Conservation (phyloP, 2,797 vertebrate genomes). For the Poliocrania exsul region DNA sequence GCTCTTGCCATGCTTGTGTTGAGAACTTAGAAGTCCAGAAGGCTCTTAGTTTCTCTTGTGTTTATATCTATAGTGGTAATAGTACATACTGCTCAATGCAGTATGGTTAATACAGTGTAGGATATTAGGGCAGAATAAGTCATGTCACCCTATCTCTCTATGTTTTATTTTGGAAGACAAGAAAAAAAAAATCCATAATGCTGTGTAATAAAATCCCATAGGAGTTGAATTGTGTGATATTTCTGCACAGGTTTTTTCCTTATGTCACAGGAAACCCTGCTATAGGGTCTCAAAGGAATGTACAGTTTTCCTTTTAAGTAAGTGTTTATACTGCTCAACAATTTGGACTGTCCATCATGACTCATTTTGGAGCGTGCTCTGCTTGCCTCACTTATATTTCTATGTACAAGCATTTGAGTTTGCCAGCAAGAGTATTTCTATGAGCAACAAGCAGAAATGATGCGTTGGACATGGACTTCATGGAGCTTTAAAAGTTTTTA, state of each 20-base stretch:
- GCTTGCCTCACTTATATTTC: slow-evolving; percentile 1
- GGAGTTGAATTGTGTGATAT: neutral
- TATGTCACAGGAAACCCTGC: neutral
- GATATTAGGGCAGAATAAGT: neutral
- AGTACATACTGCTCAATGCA: neutral
- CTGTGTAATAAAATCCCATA: neutral
- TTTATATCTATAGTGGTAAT: neutral
- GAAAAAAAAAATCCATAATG: neutral
- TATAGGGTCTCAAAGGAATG: neutral
- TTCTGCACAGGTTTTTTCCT: neutral
- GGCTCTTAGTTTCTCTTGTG: neutral
- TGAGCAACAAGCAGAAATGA: neutral
- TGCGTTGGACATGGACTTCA: neutral
- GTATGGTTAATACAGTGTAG: neutral
- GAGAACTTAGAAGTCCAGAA: neutral
- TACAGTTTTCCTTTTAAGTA: slow-evolving; percentile 31
- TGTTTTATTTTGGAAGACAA: neutral
- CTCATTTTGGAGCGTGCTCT: slow-evolving; percentile 12
- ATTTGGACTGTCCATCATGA: neutral
- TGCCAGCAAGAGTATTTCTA: slow-evolving; percentile 15
- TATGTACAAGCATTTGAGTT: neutral
- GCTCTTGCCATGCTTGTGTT: neutral
- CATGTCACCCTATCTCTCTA: neutral
- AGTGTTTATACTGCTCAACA: neutral
- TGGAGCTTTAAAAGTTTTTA: slow-evolving; percentile 4